Conservation (phyloP, 2,113 vertebrate genomes). For the Campylomormyrus numenius region DNA sequence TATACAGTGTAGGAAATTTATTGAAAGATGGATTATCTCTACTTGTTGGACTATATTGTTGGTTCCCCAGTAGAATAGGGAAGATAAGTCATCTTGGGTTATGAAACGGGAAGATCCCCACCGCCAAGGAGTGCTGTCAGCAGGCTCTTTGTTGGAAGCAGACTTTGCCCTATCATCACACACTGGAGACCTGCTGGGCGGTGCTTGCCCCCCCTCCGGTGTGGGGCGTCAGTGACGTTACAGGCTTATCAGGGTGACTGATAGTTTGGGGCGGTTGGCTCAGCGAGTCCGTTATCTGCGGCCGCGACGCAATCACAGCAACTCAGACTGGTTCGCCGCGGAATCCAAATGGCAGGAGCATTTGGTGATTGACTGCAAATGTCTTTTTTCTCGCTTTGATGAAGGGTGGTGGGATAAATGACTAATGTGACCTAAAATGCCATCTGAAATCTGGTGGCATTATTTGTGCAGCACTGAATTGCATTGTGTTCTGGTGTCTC, state of each 20-base stretch:
- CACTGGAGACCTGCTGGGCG: background rate
- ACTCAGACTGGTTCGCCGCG: background rate
- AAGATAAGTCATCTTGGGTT: background rate
- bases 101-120: background rate
- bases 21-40: background rate
- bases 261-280: background rate
- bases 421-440: background rate
- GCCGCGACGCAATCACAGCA: background rate
- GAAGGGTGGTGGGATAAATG: background rate
- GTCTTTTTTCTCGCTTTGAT: background rate
- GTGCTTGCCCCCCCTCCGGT: background rate
- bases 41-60: background rate
- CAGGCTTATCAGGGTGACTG: background rate
- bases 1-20: background rate
- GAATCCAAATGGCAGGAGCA: background rate
- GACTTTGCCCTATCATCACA: slow-evolving; percentile 50
- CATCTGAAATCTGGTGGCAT: background rate
- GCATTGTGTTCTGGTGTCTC: background rate
- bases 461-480: background rate
- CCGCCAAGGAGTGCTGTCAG: background rate
- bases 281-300: background rate
- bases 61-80: background rate
- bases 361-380: background rate
- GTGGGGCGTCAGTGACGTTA: background rate
- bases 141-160: slow-evolving; percentile 51